Percentiles rank a stretch among this genome's conserved stretches.
phyloP scores from a whole-genome alignment of 2,797 vertebrate genomes.

The Crotalus adamanteus region DNA sequence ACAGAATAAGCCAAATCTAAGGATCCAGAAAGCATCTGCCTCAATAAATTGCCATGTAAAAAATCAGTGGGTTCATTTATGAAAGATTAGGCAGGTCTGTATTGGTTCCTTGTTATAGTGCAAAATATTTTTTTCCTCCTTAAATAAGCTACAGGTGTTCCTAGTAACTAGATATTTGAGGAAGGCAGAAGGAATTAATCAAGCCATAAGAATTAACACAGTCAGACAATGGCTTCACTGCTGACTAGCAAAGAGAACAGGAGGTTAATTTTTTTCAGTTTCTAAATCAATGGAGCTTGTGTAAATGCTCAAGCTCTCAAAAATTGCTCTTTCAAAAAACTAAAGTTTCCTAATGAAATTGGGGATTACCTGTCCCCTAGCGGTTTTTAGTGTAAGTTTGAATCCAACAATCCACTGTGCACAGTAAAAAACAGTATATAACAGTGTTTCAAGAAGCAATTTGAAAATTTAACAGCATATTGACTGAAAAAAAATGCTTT shows the following conservation, averaged over 20 bases:
- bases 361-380: neutral
- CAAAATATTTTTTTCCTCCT: too few relatives aligned
- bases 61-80: neutral
- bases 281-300: neutral
- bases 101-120: neutral
- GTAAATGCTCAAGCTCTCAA: neutral
- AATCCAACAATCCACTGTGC: neutral
- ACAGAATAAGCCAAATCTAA: neutral
- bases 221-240: neutral
- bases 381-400: neutral
- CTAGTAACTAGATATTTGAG: neutral
- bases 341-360: neutral
- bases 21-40: neutral
- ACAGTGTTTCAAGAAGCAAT: neutral
- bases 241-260: neutral
- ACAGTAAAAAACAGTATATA: neutral
- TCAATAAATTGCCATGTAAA: neutral
- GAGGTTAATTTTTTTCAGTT: neutral
- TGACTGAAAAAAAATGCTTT: neutral
- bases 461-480: neutral
- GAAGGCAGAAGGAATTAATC: neutral
- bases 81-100: neutral
- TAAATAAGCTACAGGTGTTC: neutral
- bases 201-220: neutral
- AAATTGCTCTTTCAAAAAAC: neutral